Evolutionary conservation across 2,888 invertebrate species (phyloP), one percentile per base, ranked within the genome.

Genomic region (Torymus texanus): DNA sequence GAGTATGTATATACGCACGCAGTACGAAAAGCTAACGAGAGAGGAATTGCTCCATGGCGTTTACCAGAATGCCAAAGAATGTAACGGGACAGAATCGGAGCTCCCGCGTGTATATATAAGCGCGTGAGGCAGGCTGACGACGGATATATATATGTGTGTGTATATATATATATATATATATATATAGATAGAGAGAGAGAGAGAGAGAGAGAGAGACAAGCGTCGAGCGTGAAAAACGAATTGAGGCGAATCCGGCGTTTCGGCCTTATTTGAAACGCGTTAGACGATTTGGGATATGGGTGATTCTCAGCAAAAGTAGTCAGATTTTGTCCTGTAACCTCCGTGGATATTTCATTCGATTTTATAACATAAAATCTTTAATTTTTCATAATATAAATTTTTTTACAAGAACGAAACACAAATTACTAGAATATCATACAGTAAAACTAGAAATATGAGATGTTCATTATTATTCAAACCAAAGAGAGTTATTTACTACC

Each of bases 61-160:
- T 79, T 58, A 58, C 14, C 12, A 59, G 65, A 75, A 70, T 75
- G 55, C 71, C 59, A 75, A 79, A 75, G 74, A 79, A 79, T 75
- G 65, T 79, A 79, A 79, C 79, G 79, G 75, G 59, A 75, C 55
- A 61, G 51, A 71, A 65, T n/a, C 59, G 41, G 21, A 74, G 68
- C 50, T 79, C 63, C 59, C 3, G 18, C 59, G 21, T n/a, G n/a
- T 16, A 1, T 59, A n/a, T 16, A 1, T 59, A n/a, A 59, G 59
- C 59, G 11, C 12, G 12, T 16, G 14, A 58, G 8, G 51, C 16
- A 51, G 61, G 53, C 18, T 21, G 71, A 8, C 61, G 61, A 72
- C 53, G 59, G 53, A 62, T 72, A 12, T 72, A 41, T 16, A 5
- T 53, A 8, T 41, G 10, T 16, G n/a, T n/a, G n/a, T n/a, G n/a